Evolutionary conservation across 2,888 invertebrate genomes (phyloP), one percentile per base, ranked within the genome.

Genomic region (Pheosia tremula): DNA sequence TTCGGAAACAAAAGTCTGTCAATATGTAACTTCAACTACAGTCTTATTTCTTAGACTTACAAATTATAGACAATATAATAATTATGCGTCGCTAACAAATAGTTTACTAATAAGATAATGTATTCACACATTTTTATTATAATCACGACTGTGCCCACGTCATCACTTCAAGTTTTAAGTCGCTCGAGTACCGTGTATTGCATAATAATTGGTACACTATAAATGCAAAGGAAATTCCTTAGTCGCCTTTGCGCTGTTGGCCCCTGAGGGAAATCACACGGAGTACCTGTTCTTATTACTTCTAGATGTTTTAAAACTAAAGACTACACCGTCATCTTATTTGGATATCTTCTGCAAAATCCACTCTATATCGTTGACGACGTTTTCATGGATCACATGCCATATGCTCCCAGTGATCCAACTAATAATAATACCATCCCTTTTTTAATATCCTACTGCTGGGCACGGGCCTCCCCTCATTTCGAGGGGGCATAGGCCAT

Each of bases 201-300:
- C 50, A 50, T 50, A 50, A 54, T 38, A 54, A 39, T 38, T 9
- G 37, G 39, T 37, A 43, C 56, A 57, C 11, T 58, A 58, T 50
- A 50, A 58, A 58, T 50, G 50, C 56, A 56, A 56, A 55, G 57
- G 43, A 50, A 50, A 39, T 47, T 13, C 43, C 7, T 41, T 7
- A 56, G 10, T 11, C 8, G 37, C 10, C 41, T 13, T 56, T 45
- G 36, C 45, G 24, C 45, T 45, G 24, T 37, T 3, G 45, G 36
- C 9, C 24, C 56, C 24, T 45, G 3, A 45, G 56, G 56, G 56
- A 56, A 56, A 56, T 56, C 45, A 56, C 56, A 56, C 56, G 24
- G 36, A 45, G 9, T 8, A 39, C 7, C n/a, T 13, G n/a, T 36
- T 56, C 10, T 8, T 24, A 43, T 36, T 45, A 36, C 45, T 56